Evolutionary conservation across 2,797 vertebrate genomes (phyloP).

Genomic region (Sarcophilus harrisii): DNA sequence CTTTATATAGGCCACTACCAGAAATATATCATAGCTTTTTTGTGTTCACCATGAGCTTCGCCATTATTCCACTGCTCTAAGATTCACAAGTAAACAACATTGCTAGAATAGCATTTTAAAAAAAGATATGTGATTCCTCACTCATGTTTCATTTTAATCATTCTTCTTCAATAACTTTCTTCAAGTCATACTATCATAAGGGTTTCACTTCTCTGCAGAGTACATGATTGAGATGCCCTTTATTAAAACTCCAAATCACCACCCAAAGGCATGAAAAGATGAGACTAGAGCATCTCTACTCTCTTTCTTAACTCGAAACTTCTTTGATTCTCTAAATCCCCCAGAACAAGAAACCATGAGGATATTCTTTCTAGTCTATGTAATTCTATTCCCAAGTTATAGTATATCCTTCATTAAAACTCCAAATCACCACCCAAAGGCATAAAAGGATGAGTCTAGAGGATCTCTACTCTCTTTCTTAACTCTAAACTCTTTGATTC

Average conservation of each 20-base stretch:
- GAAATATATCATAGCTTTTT: not conserved
- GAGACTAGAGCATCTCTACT: not conserved
- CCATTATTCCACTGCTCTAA: not conserved
- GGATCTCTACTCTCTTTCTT: not conserved
- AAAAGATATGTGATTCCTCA: not conserved
- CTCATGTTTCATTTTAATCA: not conserved
- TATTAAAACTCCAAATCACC: not conserved
- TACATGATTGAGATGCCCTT: not conserved
- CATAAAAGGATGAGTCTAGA: not conserved
- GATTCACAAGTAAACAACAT: not conserved
- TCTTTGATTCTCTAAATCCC: not conserved
- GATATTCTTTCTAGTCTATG: not conserved
- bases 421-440: not conserved
- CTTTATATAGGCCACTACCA: not conserved
- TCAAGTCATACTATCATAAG: not conserved
- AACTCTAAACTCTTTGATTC: not conserved
- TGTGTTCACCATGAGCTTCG: not conserved
- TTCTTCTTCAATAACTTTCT: too few species aligned
- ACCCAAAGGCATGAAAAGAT: not conserved
- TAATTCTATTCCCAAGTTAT: not conserved
- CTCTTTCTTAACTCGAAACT: not conserved
- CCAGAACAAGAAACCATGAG: not conserved
- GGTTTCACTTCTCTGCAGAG: not conserved
- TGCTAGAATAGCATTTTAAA: not conserved
- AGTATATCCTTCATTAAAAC: not conserved